These are phyloP conservation scores for Phyllotis vaccarum DNA, from an alignment of 2,797 vertebrate species.

Conservation along the genomic window DNA sequence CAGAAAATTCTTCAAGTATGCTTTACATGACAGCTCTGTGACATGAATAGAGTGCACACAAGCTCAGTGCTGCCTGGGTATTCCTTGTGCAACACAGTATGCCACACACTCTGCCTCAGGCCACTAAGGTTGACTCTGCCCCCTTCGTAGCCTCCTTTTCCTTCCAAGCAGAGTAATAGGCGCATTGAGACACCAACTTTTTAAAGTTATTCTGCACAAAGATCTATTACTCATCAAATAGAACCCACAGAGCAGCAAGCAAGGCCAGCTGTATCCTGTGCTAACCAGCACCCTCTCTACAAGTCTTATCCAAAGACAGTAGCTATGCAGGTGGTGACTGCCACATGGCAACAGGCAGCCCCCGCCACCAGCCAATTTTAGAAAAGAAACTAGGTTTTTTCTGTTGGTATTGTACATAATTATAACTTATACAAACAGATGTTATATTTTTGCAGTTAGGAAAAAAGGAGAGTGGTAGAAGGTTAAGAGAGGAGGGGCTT, in stretches of 20 bases:
- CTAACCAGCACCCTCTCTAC: background rate
- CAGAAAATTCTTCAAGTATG: background rate
- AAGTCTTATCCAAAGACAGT: background rate
- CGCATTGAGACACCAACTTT: background rate
- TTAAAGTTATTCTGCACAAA: background rate
- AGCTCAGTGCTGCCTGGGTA: background rate
- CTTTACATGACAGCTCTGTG: background rate
- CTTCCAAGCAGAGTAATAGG: background rate
- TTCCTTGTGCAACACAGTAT: background rate
- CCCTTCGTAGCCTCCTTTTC: background rate
- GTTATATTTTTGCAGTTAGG: background rate
- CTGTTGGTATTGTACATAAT: slow-evolving; percentile 39
- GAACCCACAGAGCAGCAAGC: background rate
- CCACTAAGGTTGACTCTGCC: background rate
- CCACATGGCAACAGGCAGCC: background rate
- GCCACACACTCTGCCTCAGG: background rate
- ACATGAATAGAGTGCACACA: background rate
- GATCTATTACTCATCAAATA: background rate
- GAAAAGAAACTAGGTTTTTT: slow-evolving; percentile 17
- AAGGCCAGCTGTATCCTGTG: background rate
- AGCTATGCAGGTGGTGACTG: slow-evolving; percentile 1
- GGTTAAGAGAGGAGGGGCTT: background rate
- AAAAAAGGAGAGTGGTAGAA: background rate
- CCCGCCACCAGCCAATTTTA: slow-evolving; percentile 29
- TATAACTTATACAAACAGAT: background rate